Evolutionary conservation across 2,888 invertebrate genomes (phyloP).

Genomic region (Ophion slaviceki): DNA sequence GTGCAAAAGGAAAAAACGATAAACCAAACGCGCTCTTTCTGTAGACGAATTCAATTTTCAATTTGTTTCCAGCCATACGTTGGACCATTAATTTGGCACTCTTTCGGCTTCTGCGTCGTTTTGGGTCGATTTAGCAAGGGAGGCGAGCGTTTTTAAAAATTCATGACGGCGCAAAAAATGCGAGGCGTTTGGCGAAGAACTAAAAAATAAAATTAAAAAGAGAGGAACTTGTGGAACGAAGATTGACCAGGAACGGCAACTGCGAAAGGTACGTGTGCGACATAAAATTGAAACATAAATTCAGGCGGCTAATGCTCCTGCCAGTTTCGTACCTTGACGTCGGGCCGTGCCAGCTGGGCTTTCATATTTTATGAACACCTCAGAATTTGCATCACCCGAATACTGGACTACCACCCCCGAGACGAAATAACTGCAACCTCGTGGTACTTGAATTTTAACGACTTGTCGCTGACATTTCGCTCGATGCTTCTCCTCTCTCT

Average conservation of each 20-base stretch:
- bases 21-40: too few relatives aligned
- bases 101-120: too few relatives aligned
- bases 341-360: constrained; percentile 25
- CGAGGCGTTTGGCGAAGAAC: too few relatives aligned
- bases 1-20: constrained; percentile 5
- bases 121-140: too few relatives aligned
- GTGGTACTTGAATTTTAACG: constrained; percentile 58
- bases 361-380: constrained; percentile 59
- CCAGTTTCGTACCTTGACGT: constrained; percentile 56
- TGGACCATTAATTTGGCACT: too few relatives aligned
- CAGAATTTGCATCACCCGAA: constrained; percentile 51
- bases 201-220: too few relatives aligned
- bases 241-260: constrained; percentile 39
- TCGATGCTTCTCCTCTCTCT: constrained; percentile 15
- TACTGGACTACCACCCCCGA: constrained; percentile 11
- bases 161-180: too few relatives aligned
- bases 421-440: constrained; percentile 48
- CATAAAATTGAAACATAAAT: constrained; percentile 68
- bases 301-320: constrained; percentile 61
- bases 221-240: not conserved
- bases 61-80: too few relatives aligned
- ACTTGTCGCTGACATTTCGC: constrained; percentile 49
- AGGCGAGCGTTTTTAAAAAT: too few relatives aligned
- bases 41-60: too few relatives aligned
- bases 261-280: constrained; percentile 25